A percentile compares a stretch with the other conserved stretches of the same genome.
Evolutionary conservation across 2,797 vertebrate species (phyloP).

Genomic region (Percopsis omiscomaycus): DNA sequence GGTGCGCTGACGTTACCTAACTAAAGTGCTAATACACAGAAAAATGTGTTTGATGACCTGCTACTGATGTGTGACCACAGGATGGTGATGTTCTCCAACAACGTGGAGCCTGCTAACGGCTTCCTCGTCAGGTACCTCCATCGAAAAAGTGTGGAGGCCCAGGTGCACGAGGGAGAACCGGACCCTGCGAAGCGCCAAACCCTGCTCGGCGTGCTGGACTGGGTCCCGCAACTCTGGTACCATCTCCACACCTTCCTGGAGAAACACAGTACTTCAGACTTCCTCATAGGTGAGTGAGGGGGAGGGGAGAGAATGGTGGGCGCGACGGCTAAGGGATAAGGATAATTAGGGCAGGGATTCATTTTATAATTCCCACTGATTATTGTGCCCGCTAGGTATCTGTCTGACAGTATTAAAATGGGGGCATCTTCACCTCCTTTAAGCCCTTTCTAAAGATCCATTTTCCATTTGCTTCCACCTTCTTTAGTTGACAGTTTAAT

Average conservation of each 20-base stretch:
- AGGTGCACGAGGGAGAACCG: slow-evolving; percentile 71
- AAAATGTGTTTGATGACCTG: not conserved
- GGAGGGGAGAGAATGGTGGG: not conserved
- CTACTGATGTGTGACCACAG: slow-evolving; percentile 58
- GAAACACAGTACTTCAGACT: slow-evolving; percentile 97
- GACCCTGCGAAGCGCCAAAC: slow-evolving; percentile 78
- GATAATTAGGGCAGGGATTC: not conserved
- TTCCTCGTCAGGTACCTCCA: slow-evolving; percentile 92
- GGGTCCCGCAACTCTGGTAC: slow-evolving; percentile 97
- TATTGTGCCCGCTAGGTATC: no score
- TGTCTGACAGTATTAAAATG: not conserved
- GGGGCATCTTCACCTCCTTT: no score
- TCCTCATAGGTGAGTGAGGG: slow-evolving; percentile 87
- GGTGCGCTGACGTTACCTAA: not conserved
- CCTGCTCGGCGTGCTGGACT: slow-evolving; percentile 88
- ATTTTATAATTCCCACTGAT: not conserved
- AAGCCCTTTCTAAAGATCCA: no score
- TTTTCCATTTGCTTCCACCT: no score
- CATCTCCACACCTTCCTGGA: slow-evolving; percentile 95
- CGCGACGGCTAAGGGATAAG: not conserved
- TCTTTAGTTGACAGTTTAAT: no score
- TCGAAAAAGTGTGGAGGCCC: slow-evolving; percentile 89
- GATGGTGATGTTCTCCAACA: slow-evolving; percentile 97
- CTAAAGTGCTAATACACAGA: not conserved
- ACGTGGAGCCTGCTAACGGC: slow-evolving; percentile 94